A percentile compares a stretch with the other conserved stretches of the same genome.
Conservation (phyloP, 2,888 invertebrate genomes). For the Ommatoiulus sabulosus region DNA sequence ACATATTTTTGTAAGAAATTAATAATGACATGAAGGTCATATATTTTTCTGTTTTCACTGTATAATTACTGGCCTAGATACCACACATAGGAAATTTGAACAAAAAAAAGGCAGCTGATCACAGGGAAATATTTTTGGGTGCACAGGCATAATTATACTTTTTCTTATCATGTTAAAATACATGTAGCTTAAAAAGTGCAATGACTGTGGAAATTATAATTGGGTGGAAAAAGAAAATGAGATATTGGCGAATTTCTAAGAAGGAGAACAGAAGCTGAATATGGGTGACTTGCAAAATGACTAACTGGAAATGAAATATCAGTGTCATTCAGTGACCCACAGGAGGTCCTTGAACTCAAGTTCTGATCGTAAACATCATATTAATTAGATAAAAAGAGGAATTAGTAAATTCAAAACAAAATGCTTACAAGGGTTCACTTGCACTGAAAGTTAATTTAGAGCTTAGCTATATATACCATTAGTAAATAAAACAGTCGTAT, state of each 20-base stretch:
- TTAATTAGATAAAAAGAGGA: slow-evolving; percentile 8
- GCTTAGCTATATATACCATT: not conserved
- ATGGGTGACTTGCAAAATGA: not conserved
- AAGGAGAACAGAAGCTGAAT: not conserved
- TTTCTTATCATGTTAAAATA: not conserved
- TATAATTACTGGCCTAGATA: too few species aligned
- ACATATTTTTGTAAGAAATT: too few species aligned
- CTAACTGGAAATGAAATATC: not conserved
- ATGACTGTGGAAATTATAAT: not conserved
- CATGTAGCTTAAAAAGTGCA: not conserved
- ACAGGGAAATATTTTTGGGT: not conserved
- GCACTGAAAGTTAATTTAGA: not conserved
- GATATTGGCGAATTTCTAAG: not conserved
- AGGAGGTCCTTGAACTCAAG: not conserved
- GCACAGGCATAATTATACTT: not conserved
- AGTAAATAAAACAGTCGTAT: too few species aligned
- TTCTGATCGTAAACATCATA: not conserved
- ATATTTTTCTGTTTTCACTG: too few species aligned
- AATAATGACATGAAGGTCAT: too few species aligned
- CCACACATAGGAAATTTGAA: too few species aligned
- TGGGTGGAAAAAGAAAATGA: not conserved
- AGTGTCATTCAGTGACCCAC: slow-evolving; percentile 2
- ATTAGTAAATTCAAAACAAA: not conserved
- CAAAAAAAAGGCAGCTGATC: too few species aligned
- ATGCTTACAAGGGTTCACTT: not conserved